phyloP scores from a whole-genome alignment of 2,113 vertebrate species.

The Dasyornis broadbenti region DNA sequence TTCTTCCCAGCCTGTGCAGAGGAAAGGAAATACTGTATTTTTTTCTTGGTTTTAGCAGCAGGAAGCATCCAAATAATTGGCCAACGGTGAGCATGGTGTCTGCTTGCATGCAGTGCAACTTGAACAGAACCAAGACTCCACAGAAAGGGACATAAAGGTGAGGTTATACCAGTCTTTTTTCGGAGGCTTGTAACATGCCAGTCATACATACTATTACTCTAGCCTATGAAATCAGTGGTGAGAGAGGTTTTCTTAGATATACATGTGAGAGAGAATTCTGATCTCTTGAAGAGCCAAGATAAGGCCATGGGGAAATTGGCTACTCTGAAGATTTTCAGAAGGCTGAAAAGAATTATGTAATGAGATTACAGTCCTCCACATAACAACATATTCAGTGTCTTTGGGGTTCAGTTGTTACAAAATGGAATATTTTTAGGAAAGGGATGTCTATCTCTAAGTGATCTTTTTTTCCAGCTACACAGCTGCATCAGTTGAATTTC shows the following conservation, averaged over 20 bases:
- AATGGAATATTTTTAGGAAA: background rate
- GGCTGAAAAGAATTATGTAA: background rate
- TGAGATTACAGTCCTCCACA: accelerated
- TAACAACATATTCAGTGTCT: background rate
- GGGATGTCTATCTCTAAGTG: background rate
- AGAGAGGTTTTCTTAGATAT: background rate
- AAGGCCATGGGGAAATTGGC: background rate
- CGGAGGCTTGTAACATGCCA: background rate
- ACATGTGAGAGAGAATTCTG: background rate
- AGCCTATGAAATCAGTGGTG: background rate
- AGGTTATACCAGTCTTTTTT: background rate
- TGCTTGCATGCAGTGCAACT: background rate
- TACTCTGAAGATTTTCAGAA: background rate
- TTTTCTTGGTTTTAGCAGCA: background rate
- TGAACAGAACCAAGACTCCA: background rate
- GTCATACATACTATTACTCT: background rate
- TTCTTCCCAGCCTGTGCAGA: background rate
- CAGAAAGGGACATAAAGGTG: background rate
- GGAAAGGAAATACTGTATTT: background rate
- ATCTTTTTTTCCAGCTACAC: background rate
- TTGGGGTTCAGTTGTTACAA: background rate
- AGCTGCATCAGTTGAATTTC: background rate
- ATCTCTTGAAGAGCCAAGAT: background rate
- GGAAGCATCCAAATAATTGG: background rate
- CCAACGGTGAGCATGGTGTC: background rate